These are phyloP conservation scores for Serinus canaria DNA, from an alignment of 2,113 vertebrate species.

Conservation along the genomic window DNA sequence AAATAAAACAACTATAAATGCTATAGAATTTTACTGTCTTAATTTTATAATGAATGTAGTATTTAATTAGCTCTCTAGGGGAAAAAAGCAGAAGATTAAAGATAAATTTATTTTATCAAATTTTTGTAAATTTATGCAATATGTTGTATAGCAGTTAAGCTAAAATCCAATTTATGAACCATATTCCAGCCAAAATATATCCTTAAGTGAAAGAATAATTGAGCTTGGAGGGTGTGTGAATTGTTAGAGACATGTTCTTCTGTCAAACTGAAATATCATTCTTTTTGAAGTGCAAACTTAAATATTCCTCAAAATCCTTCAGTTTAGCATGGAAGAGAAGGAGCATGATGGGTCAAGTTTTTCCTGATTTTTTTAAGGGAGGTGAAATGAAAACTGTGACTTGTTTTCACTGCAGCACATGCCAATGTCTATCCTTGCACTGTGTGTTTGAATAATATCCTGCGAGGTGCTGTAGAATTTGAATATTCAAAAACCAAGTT, in stretches of 20 bases:
- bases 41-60: background rate
- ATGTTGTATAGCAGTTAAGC: background rate
- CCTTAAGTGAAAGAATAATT: background rate
- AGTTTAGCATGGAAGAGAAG: background rate
- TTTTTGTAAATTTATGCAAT: background rate
- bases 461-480: background rate
- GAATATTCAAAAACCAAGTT: background rate
- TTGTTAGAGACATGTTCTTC: background rate
- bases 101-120: background rate
- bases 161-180: background rate
- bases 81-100: background rate
- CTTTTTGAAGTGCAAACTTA: background rate
- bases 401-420: background rate
- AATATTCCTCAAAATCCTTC: background rate
- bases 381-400: conserved; percentile 1
- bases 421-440: background rate
- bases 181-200: background rate
- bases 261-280: background rate
- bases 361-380: background rate
- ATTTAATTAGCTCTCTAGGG: background rate
- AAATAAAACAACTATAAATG: background rate
- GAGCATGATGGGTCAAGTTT: background rate
- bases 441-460: background rate
- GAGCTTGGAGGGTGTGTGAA: background rate
- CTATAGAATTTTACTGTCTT: background rate